phyloP scores from a whole-genome alignment of 1,140 invertebrate species.

The Bactericera cockerelli region DNA sequence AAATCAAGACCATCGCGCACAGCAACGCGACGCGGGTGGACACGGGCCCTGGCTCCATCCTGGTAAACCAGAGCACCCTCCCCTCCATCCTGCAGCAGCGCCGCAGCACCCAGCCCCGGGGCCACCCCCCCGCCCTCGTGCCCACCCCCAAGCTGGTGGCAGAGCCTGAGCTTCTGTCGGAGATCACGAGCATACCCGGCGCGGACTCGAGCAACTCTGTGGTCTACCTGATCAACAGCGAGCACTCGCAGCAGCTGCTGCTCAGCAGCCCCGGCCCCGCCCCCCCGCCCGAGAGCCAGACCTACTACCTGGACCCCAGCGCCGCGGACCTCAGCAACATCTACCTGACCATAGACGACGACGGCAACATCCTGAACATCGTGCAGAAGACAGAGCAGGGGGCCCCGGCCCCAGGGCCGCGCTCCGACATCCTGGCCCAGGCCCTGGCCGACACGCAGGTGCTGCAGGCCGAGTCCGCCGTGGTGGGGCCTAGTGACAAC shows the following conservation, averaged over 20 bases:
- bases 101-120: not conserved
- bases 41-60: not conserved
- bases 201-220: not conserved
- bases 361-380: conserved; percentile 20
- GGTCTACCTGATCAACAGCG: not conserved
- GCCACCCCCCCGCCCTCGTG: not conserved
- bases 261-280: not conserved
- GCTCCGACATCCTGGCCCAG: conserved; percentile 49
- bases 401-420: not conserved
- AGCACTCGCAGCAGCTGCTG: not conserved
- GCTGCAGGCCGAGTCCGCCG: conserved; percentile 40
- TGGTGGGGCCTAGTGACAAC: conserved; percentile 18
- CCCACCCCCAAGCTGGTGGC: not conserved
- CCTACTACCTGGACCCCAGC: conserved; percentile 14
- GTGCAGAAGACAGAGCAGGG: conserved; percentile 11
- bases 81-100: not conserved
- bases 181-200: not conserved
- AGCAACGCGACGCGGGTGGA: not conserved
- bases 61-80: not conserved
- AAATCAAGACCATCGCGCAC: not conserved
- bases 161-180: not conserved
- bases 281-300: not conserved
- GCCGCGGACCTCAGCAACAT: conserved; percentile 30
- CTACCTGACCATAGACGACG: conserved; percentile 32
- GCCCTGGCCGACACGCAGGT: conserved; percentile 58